Evolutionary conservation across 1,140 invertebrate species (phyloP), one percentile per base, ranked within the genome.

Genomic region (Orius insidiosus): DNA sequence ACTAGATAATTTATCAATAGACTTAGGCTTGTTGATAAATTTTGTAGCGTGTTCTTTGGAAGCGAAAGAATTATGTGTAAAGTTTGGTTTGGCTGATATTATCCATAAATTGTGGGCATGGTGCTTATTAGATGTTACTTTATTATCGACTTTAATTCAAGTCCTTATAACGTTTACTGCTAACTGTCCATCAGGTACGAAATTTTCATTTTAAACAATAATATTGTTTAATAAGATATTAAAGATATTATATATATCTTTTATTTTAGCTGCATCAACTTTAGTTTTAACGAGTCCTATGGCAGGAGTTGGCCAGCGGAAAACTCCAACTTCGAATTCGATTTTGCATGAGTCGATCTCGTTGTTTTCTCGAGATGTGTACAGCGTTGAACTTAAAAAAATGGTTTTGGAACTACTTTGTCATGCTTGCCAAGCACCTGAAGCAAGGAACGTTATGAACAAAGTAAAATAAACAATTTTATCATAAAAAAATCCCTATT

Each of bases 101-200:
- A 39, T 70, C 5, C 69, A 72, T 46, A 73, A 73, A 56, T 51
- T 71, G 14, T 72, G 70, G 70, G 55, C 56, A 13, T 69, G 69
- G 67, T 63, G 68, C 46, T 57, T 54, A 9, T 55, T 63, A n/a
- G 62, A 65, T 51, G 64, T 64, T 49, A 51, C 35, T 39, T 55
- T 66, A 6, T 40, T 65, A 1, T 53, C 60, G 3, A 57, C 59
- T 36, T 60, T 59, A n/a, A 56, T 73, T 14, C 66, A 67, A 54
- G 56, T 71, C 47, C 50, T 73, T 10, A 66, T 64, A 38, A 71
- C 68, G 0, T 71, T 67, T 38, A 71, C 69, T 3, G 63, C 66
- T 5, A 57, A 67, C 48, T 70, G 64, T 53, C 45, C 55, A 6
- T 50, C 57, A 60, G 68, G 69, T 70, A 56, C 56, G 24, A 24